Evolutionary conservation across 2,797 vertebrate genomes (phyloP).

Genomic region (Malacoctenus gilli): DNA sequence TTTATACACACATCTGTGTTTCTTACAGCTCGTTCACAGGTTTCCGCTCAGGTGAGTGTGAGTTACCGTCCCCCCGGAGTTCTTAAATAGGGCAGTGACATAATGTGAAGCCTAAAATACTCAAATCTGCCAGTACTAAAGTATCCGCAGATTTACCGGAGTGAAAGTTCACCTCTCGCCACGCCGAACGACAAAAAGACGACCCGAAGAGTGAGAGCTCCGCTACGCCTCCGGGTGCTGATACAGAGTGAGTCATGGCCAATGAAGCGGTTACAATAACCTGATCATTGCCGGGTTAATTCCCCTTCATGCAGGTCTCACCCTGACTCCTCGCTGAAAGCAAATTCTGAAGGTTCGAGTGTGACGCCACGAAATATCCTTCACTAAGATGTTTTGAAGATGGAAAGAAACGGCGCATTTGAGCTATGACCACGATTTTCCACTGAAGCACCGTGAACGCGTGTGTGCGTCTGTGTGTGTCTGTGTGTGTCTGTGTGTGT

Average conservation of each 20-base stretch:
- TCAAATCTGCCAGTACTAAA: constrained; percentile 10
- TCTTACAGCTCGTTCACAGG: too few species aligned
- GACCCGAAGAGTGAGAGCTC: not conserved
- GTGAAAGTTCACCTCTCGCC: not conserved
- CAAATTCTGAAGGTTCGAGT: constrained; percentile 2
- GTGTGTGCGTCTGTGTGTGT: constrained; percentile 25
- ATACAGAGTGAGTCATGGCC: not conserved
- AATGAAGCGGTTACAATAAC: not conserved
- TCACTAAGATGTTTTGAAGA: constrained; percentile 15
- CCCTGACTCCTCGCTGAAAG: constrained; percentile 4
- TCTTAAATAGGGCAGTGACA: not conserved
- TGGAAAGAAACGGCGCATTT: constrained; percentile 18
- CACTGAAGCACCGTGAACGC: constrained; percentile 18
- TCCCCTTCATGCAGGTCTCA: constrained; percentile 5
- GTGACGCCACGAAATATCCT: constrained; percentile 14
- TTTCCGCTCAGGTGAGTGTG: constrained; percentile 2
- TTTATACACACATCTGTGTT: constrained; percentile 10
- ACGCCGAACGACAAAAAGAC: not conserved
- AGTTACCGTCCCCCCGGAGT: not conserved
- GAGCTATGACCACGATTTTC: constrained; percentile 49
- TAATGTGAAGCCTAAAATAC: constrained; percentile 13
- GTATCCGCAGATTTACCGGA: too few species aligned
- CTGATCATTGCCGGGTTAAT: constrained; percentile 8
- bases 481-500: constrained; percentile 17
- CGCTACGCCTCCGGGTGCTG: not conserved